These are phyloP conservation scores for Gymnoscopelus microlampas DNA, from an alignment of 2,797 vertebrate species.

Conservation along the genomic window DNA sequence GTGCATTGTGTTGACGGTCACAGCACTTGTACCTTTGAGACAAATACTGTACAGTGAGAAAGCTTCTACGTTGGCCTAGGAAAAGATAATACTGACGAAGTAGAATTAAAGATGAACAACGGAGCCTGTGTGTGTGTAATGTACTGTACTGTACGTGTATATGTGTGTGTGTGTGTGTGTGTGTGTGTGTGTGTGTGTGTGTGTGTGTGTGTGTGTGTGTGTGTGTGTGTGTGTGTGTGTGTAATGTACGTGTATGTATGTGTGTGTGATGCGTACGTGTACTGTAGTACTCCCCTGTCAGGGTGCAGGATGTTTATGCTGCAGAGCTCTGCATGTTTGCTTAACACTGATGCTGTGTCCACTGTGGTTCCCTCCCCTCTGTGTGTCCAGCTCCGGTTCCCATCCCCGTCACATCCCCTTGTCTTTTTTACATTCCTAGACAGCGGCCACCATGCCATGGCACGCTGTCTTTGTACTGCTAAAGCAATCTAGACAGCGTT, in stretches of 20 bases:
- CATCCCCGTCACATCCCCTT: constrained; percentile 44
- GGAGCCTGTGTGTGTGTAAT: constrained; percentile 29
- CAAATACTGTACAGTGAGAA: constrained; percentile 42
- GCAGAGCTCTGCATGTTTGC: constrained; percentile 65
- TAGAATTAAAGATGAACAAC: constrained; percentile 50
- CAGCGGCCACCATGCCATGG: constrained; percentile 11
- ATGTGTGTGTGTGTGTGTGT: background rate
- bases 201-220: constrained; percentile 11
- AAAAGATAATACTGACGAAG: constrained; percentile 55
- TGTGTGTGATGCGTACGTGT: background rate
- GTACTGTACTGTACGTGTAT: no score
- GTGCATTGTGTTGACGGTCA: constrained; percentile 65
- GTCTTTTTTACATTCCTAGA: constrained; percentile 58
- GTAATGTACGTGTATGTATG: background rate
- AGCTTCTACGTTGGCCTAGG: constrained; percentile 27
- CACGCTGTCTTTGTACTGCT: constrained; percentile 4
- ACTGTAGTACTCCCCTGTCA: constrained; percentile 1
- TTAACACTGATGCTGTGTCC: constrained; percentile 55
- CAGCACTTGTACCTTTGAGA: constrained; percentile 65
- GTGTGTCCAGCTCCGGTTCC: constrained; percentile 40
- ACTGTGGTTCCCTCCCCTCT: constrained; percentile 29
- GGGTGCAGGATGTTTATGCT: constrained; percentile 66
- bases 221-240: constrained; percentile 13
- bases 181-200: background rate
- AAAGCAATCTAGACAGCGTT: background rate